phyloP scores from a whole-genome alignment of 1,140 invertebrate species.

The Aphaenogaster ashmeadi region DNA sequence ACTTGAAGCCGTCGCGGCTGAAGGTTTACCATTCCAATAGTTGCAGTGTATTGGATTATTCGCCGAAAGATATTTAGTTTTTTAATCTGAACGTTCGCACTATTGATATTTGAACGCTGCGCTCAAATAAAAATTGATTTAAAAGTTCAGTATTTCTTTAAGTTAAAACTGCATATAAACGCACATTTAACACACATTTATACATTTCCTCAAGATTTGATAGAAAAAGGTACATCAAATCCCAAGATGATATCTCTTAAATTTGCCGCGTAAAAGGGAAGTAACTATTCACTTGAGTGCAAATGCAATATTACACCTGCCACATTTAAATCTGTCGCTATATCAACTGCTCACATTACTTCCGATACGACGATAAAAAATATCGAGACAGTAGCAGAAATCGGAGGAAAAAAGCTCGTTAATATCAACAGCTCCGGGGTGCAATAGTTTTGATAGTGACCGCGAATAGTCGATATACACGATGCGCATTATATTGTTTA shows the following conservation, averaged over 20 bases:
- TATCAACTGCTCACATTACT: conserved; percentile 57
- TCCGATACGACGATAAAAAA: neutral
- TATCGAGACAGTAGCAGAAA: conserved; percentile 35
- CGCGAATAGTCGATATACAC: conserved; percentile 50
- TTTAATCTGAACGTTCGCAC: neutral
- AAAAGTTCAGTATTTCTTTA: neutral
- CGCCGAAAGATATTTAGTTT: neutral
- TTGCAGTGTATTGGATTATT: conserved; percentile 2
- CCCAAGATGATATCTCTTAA: neutral
- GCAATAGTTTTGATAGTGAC: conserved; percentile 64
- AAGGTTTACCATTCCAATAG: neutral
- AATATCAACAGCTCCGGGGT: conserved; percentile 53
- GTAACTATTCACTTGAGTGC: conserved; percentile 33
- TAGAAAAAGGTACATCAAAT: neutral
- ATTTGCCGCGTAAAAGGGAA: neutral
- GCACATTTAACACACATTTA: neutral
- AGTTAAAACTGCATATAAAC: neutral
- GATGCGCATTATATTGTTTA: neutral
- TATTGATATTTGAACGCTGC: neutral
- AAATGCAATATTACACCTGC: conserved; percentile 51
- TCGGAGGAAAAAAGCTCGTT: conserved; percentile 60
- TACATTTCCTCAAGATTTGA: neutral
- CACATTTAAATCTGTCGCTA: conserved; percentile 20
- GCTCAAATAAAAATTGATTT: neutral
- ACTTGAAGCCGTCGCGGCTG: neutral